These are phyloP conservation scores for Actinernus sp. DNA, from an alignment of 92 coral and sea anemone genomes.

Conservation along the genomic window DNA sequence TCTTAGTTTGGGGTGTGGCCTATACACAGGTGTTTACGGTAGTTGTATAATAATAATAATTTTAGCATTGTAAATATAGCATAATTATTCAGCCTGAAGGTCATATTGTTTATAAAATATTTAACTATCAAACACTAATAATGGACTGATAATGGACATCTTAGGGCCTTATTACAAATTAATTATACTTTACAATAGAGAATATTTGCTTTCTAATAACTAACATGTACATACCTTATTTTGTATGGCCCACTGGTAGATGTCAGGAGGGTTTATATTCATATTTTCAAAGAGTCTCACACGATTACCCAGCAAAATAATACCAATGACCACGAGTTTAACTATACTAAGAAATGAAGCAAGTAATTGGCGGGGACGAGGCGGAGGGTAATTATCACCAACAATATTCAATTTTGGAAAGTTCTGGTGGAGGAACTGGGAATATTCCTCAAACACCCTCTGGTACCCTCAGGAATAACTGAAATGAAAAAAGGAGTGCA, in stretches of 20 bases:
- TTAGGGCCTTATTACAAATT: too few relatives aligned
- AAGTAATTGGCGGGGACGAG: slow-evolving; percentile 86
- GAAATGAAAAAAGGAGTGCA: slow-evolving; percentile 13
- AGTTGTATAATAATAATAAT: too few relatives aligned
- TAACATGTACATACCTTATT: slow-evolving; percentile 77
- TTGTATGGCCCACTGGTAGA: slow-evolving; percentile 90
- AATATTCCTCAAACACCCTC: slow-evolving; percentile 97
- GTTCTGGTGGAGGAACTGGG: slow-evolving; percentile 97
- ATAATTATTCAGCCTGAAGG: too few relatives aligned
- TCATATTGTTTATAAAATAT: too few relatives aligned
- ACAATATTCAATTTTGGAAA: slow-evolving; percentile 84
- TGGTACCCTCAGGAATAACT: slow-evolving; percentile 99
- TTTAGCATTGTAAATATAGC: too few relatives aligned
- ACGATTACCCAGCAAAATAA: slow-evolving; percentile 86
- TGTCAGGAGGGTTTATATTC: slow-evolving; percentile 77
- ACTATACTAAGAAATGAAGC: slow-evolving; percentile 81
- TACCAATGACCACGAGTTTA: slow-evolving; percentile 78
- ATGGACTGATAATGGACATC: too few relatives aligned
- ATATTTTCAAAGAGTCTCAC: slow-evolving; percentile 82
- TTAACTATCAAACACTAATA: too few relatives aligned
- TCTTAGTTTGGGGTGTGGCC: too few relatives aligned
- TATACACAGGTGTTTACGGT: too few relatives aligned
- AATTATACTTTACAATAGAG: neutral
- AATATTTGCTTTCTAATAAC: slow-evolving; percentile 1
- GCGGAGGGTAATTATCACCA: slow-evolving; percentile 99